Conservation (phyloP, 2,797 vertebrate species). For the Acrossocheilus fasciatus region DNA sequence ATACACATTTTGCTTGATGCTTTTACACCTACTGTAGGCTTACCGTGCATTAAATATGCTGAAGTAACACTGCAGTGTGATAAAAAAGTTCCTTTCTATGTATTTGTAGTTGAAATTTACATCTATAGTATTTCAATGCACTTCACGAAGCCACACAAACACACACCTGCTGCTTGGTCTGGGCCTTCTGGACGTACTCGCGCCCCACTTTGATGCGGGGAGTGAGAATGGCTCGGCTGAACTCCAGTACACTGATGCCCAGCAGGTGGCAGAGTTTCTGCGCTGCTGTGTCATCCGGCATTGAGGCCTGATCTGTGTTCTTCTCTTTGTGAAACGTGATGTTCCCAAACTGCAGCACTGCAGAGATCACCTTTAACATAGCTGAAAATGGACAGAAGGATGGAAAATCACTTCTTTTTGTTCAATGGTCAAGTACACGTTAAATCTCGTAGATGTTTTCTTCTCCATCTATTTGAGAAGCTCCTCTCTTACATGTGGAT, state of each 20-base stretch:
- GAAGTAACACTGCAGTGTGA: background rate
- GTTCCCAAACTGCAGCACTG: slow-evolving; percentile 92
- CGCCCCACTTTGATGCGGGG: slow-evolving; percentile 93
- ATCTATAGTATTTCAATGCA: background rate
- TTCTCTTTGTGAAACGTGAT: slow-evolving; percentile 88
- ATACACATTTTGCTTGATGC: background rate
- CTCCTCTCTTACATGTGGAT: slow-evolving; percentile 75
- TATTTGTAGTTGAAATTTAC: background rate
- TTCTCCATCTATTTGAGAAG: background rate
- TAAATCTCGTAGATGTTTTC: background rate
- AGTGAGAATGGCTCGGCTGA: slow-evolving; percentile 89
- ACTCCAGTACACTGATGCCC: slow-evolving; percentile 91
- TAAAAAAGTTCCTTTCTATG: background rate
- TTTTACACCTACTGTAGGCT: too few relatives aligned
- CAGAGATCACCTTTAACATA: slow-evolving; percentile 88
- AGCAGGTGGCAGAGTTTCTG: slow-evolving; percentile 92
- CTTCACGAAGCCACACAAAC: background rate
- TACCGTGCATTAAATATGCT: background rate
- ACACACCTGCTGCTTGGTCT: slow-evolving; percentile 90
- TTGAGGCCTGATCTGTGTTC: slow-evolving; percentile 90
- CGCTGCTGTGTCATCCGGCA: slow-evolving; percentile 94
- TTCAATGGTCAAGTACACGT: background rate
- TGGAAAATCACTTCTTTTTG: background rate
- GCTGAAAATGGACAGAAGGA: slow-evolving; percentile 70
- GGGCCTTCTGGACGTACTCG: slow-evolving; percentile 93